A percentile compares a stretch with the other conserved stretches of the same genome.
Evolutionary conservation across 2,888 invertebrate genomes (phyloP).

Genomic region (Endomychus coccineus): DNA sequence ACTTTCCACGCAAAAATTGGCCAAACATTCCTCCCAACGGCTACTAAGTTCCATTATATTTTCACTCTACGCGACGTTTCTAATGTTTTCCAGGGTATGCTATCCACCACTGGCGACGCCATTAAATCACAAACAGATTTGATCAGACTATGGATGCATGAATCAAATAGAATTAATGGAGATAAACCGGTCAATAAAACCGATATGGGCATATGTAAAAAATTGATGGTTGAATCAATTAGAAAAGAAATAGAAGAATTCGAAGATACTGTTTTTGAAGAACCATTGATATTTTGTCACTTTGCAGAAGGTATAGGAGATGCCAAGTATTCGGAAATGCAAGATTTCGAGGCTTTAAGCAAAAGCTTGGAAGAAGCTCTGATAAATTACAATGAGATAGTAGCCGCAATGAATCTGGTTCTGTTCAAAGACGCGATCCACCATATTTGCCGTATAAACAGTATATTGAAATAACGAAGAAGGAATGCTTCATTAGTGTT

Average conservation of each 20-base stretch:
- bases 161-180: constrained; percentile 81
- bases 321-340: constrained; percentile 79
- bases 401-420: constrained; percentile 88
- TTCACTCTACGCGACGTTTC: constrained; percentile 90
- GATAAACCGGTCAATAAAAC: constrained; percentile 81
- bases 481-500: constrained; percentile 89
- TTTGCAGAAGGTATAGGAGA: constrained; percentile 88
- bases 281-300: constrained; percentile 82
- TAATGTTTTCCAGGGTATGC: constrained; percentile 78
- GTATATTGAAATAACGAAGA: constrained; percentile 84
- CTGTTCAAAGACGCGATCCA: constrained; percentile 95
- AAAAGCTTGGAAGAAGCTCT: constrained; percentile 74
- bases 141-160: constrained; percentile 82
- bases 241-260: constrained; percentile 68
- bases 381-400: constrained; percentile 73
- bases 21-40: constrained; percentile 79
- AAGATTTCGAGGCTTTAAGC: constrained; percentile 61
- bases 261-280: constrained; percentile 61
- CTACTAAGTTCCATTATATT: constrained; percentile 89
- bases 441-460: constrained; percentile 86
- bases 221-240: constrained; percentile 65
- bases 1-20: constrained; percentile 68
- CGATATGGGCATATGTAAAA: constrained; percentile 67
- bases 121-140: constrained; percentile 63
- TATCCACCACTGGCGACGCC: constrained; percentile 38